Evolutionary conservation across 2,797 vertebrate species (phyloP).

Genomic region (Nasua narica): DNA sequence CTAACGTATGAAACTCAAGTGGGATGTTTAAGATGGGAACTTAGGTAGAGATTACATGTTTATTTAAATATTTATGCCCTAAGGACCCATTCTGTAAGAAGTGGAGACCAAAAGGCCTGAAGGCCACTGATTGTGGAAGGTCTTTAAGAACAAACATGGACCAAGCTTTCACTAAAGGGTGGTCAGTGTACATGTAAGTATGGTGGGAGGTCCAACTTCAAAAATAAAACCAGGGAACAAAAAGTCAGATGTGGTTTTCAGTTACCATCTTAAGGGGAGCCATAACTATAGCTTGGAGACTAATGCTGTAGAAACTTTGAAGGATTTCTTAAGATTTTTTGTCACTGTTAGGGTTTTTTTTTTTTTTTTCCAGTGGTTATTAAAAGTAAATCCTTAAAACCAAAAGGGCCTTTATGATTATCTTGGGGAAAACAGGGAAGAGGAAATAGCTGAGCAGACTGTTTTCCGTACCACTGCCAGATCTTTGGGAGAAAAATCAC

Average conservation of each 20-base stretch:
- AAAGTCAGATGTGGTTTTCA: slow-evolving; percentile 51
- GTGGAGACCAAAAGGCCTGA: background rate
- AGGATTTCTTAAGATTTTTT: slow-evolving; percentile 47
- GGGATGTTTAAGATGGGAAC: background rate
- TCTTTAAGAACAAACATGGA: fast-evolving
- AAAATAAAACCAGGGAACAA: slow-evolving; percentile 41
- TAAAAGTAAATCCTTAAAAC: slow-evolving; percentile 52
- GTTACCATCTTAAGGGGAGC: slow-evolving; percentile 7
- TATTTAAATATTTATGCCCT: background rate
- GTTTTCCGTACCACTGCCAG: background rate
- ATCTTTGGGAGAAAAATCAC: background rate
- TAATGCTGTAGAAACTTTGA: slow-evolving; percentile 25
- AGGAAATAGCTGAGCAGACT: background rate
- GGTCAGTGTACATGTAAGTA: background rate
- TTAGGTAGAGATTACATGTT: background rate
- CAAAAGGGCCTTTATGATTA: background rate
- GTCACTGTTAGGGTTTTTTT: background rate
- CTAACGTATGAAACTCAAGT: background rate
- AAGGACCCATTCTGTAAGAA: background rate
- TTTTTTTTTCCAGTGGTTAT: background rate
- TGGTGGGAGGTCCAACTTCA: background rate
- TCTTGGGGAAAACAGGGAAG: background rate
- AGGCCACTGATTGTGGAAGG: background rate
- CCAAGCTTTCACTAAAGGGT: background rate
- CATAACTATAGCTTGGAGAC: slow-evolving; percentile 10